These are phyloP conservation scores for Sarcophilus harrisii DNA, from an alignment of 2,797 vertebrate species.

Conservation along the genomic window DNA sequence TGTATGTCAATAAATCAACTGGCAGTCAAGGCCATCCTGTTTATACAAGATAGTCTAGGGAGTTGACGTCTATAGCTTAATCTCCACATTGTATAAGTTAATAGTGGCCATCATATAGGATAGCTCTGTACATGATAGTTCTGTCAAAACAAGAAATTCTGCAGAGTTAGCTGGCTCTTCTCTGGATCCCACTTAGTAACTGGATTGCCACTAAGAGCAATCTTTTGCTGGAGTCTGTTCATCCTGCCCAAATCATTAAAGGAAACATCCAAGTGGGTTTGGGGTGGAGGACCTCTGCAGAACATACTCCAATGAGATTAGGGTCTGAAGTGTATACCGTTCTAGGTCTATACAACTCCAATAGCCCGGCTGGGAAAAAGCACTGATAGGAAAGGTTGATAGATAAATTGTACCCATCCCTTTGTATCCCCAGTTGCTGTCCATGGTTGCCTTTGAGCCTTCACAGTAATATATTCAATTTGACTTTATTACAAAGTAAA, in stretches of 20 bases:
- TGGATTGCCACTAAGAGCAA: too few relatives aligned
- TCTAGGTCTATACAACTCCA: neutral
- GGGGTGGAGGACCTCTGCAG: neutral
- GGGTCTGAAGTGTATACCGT: neutral
- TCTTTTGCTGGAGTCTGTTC: too few relatives aligned
- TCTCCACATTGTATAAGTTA: too few relatives aligned
- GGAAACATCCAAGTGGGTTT: neutral
- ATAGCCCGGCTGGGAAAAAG: neutral
- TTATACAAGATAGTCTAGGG: too few relatives aligned
- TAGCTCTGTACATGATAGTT: too few relatives aligned
- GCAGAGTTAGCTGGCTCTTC: too few relatives aligned
- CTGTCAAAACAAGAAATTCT: too few relatives aligned
- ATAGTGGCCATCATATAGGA: too few relatives aligned
- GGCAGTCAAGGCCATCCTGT: too few relatives aligned
- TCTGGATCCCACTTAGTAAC: too few relatives aligned
- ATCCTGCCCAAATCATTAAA: neutral
- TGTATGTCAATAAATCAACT: too few relatives aligned
- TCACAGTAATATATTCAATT: neutral
- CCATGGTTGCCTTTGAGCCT: neutral
- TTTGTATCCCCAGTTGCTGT: neutral
- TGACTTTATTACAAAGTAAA: neutral
- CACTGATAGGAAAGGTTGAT: neutral
- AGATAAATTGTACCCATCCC: neutral
- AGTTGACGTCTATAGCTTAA: too few relatives aligned
- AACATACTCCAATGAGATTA: neutral